Percentiles rank a stretch among this genome's conserved stretches.
Evolutionary conservation across 2,797 vertebrate genomes (phyloP).

Genomic region (Somateria mollissima): DNA sequence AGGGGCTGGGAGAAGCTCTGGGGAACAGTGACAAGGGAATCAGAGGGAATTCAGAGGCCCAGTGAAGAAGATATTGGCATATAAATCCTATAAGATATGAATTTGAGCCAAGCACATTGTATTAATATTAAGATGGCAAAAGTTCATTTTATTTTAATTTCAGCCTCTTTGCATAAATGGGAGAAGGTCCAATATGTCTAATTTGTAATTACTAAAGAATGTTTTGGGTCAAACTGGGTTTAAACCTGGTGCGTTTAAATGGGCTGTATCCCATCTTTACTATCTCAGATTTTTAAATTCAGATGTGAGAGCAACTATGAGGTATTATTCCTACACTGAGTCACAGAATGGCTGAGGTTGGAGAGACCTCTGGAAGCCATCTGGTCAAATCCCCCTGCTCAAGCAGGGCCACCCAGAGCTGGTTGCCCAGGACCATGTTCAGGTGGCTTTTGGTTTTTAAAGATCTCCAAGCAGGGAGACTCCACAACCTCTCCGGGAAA

Average conservation of each 20-base stretch:
- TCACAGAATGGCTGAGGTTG: background rate
- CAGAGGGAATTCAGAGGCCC: background rate
- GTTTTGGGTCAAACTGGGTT: background rate
- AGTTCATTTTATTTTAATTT: background rate
- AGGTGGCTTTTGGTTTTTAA: background rate
- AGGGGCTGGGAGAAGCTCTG: background rate
- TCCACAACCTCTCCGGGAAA: background rate
- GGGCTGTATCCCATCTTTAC: background rate
- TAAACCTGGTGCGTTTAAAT: background rate
- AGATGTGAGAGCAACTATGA: background rate
- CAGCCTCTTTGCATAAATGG: background rate
- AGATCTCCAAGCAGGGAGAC: background rate
- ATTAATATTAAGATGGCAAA: background rate
- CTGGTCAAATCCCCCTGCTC: background rate
- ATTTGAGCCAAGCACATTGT: background rate
- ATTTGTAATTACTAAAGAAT: background rate
- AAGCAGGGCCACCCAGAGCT: background rate
- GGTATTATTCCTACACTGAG: background rate
- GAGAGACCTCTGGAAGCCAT: background rate
- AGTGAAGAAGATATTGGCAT: background rate
- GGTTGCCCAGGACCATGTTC: background rate
- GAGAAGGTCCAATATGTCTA: background rate
- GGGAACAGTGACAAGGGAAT: background rate
- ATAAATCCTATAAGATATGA: background rate
- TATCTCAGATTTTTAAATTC: background rate